Evolutionary conservation across 2,888 invertebrate species (phyloP).

Genomic region (Abrostola tripartita): DNA sequence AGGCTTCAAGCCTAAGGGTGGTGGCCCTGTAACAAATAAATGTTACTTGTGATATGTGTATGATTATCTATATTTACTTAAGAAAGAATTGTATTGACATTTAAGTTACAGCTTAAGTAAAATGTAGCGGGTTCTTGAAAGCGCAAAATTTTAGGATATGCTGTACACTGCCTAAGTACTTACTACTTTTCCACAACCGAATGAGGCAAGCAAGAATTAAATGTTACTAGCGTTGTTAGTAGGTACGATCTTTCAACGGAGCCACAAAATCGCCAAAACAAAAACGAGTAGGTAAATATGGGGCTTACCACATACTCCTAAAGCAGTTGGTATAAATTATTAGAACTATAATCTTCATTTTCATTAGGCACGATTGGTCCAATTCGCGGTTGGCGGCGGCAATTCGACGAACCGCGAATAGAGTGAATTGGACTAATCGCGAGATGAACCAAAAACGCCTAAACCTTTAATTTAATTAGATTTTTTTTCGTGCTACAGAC

Average conservation of each 20-base stretch:
- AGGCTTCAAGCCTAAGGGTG: constrained; percentile 71
- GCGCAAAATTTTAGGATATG: constrained; percentile 6
- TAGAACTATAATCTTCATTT: no score
- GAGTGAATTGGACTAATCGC: no score
- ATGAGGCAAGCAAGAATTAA: constrained; percentile 12
- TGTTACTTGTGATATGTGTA: constrained; percentile 7
- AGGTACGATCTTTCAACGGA: constrained; percentile 22
- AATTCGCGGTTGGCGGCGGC: no score
- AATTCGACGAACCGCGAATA: no score
- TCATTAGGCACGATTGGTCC: no score
- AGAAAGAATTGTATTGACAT: not conserved
- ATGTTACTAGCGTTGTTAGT: constrained; percentile 28
- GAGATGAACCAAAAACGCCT: no score
- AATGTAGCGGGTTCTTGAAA: constrained; percentile 1
- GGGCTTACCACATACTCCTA: constrained; percentile 11
- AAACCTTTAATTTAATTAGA: no score
- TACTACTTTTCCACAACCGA: constrained; percentile 4
- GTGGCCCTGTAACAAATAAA: constrained; percentile 77
- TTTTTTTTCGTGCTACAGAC: no score
- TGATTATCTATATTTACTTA: not conserved
- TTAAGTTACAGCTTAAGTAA: not conserved
- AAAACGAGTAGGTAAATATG: constrained; percentile 9
- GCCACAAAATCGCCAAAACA: constrained; percentile 10
- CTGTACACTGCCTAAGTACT: constrained; percentile 7
- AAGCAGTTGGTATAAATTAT: not conserved